Conservation (phyloP, 2,113 vertebrate genomes). For the Rostratula benghalensis region DNA sequence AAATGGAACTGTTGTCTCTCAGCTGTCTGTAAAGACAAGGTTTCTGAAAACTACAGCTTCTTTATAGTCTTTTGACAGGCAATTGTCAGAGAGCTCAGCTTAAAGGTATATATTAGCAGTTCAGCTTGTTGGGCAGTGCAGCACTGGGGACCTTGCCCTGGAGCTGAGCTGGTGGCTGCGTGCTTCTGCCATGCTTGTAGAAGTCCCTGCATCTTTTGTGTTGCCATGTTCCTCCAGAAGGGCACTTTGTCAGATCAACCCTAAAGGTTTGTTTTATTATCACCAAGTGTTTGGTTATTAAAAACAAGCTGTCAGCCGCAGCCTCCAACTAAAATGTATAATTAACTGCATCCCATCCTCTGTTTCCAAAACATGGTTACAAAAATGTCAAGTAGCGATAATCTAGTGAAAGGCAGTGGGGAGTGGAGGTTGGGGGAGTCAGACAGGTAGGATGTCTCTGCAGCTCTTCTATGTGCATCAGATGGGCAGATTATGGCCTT, state of each 20-base stretch:
- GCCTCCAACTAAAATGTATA: background rate
- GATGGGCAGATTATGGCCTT: background rate
- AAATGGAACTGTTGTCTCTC: background rate
- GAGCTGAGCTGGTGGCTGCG: background rate
- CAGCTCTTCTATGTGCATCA: accelerated
- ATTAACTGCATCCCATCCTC: constrained; percentile 1
- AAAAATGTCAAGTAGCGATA: background rate
- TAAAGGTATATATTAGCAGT: background rate
- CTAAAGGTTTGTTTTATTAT: background rate
- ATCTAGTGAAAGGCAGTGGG: background rate
- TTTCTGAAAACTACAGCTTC: background rate
- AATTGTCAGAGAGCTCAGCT: background rate
- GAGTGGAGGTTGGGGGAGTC: background rate
- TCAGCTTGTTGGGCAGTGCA: background rate
- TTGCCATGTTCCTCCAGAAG: background rate
- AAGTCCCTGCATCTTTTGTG: background rate
- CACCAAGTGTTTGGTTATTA: constrained; percentile 4
- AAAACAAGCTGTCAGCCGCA: constrained; percentile 19
- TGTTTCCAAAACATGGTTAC: constrained; percentile 22
- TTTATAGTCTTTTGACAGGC: background rate
- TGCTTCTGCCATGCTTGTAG: background rate
- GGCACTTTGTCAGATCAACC: background rate
- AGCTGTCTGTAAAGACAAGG: background rate
- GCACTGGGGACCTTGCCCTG: background rate
- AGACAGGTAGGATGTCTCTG: background rate